Evolutionary conservation across 1,140 invertebrate genomes (phyloP), one percentile per base, ranked within the genome.

Genomic region (Mamestra configurata): DNA sequence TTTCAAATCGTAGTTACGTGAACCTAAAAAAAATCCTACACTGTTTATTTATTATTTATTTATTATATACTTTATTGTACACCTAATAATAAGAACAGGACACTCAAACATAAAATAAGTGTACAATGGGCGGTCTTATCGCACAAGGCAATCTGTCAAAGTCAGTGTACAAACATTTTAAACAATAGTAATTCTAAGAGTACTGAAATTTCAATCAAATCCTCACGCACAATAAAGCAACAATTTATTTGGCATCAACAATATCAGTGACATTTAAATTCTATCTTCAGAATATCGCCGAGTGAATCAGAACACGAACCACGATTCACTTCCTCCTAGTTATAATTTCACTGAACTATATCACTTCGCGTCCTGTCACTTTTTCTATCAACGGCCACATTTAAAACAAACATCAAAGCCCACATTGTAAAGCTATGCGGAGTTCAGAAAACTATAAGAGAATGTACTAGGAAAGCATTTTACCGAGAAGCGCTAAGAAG

Each of bases 401-500:
- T 64, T 43, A 59, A 51, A 35, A 27, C 51, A 46, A 72, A 79
- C 68, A 79, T 57, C 73, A 76, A 76, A 76, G 73, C 7, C 73
- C 73, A 76, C 73, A 49, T 46, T 61, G 73, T 76, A 64, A 61
- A 76, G 57, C 40, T 64, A 76, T 64, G 46, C 64, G 27, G 59
- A 43, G 51, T 77, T 66, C 75, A 78, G 79, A 82, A 85, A 86
- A 80, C 80, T 86, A 83, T 83, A 84, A 72, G 75, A 73, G 79
- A 82, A 86, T 81, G 79, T 88, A 91, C 88, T 84, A 89, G 85
- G 87, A 90, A 92, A 89, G 86, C 88, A 92, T 93, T 93, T 92
- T 91, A 91, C 88, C 79, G 83, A 81, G 88, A 90, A 90, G 85
- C 87, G 86, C 84, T 91, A 93, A 92, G 90, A 84, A 87, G 89